Evolutionary conservation across 2,888 invertebrate genomes (phyloP).

Genomic region (Therioaphis trifolii): DNA sequence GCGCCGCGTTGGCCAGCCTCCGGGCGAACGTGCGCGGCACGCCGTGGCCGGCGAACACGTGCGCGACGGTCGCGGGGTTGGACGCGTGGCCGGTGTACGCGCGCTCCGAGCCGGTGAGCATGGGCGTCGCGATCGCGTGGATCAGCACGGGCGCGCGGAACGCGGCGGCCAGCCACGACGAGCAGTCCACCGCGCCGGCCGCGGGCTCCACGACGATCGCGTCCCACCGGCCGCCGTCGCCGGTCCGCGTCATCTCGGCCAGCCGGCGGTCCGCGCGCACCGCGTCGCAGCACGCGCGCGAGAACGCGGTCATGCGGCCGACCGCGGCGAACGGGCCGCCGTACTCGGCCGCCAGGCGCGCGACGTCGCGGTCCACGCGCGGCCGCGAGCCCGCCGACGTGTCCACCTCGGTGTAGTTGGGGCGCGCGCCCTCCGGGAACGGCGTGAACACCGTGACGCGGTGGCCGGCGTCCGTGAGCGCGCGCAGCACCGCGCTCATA

Average conservation of each 20-base stretch:
- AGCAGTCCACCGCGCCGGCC: not conserved
- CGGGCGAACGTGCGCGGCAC: not conserved
- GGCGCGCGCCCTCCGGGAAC: conserved; percentile 49
- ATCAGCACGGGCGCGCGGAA: not conserved
- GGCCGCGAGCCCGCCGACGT: conserved; percentile 2
- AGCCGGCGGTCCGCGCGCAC: too few species aligned
- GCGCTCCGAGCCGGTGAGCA: not conserved
- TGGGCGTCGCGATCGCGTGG: not conserved
- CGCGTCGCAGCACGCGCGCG: conserved; percentile 41
- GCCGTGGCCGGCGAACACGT: not conserved
- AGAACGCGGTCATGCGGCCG: conserved; percentile 10
- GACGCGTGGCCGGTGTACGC: not conserved
- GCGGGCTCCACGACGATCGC: not conserved
- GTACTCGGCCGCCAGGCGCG: rapidly evolving
- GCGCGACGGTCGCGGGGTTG: not conserved
- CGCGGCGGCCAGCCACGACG: not conserved
- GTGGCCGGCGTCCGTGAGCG: conserved; percentile 66
- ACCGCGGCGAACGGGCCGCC: not conserved
- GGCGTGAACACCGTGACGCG: conserved; percentile 66
- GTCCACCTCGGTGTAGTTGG: conserved; percentile 59
- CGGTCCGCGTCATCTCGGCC: not conserved
- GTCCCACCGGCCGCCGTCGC: not conserved
- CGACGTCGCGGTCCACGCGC: not conserved
- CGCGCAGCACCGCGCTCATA: conserved; percentile 66
- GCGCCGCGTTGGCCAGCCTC: not conserved